Evolutionary conservation across 2,888 invertebrate genomes (phyloP).

Genomic region (Fragum sueziense): DNA sequence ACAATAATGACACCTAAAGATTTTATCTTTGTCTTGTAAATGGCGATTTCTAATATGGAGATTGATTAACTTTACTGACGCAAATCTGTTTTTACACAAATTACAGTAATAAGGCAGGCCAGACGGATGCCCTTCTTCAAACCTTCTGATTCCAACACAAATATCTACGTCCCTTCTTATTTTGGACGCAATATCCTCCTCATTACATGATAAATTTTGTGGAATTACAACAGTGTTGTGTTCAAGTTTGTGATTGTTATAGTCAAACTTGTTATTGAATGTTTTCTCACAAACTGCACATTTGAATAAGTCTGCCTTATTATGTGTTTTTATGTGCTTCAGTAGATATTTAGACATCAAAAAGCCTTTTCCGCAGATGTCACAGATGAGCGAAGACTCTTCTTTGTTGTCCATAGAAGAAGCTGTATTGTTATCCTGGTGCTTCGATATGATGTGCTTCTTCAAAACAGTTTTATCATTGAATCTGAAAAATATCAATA

Average conservation of each 20-base stretch:
- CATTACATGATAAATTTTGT: neutral
- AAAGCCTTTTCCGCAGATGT: slow-evolving; percentile 23
- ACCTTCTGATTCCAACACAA: neutral
- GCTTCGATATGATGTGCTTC: slow-evolving; percentile 12
- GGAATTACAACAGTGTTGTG: neutral
- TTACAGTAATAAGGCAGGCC: slow-evolving; percentile 33
- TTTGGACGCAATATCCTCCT: neutral
- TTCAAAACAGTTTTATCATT: slow-evolving; percentile 29
- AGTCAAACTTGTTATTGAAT: neutral
- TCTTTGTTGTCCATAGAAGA: neutral
- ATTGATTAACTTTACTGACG: slow-evolving; percentile 22
- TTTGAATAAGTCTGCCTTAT: neutral
- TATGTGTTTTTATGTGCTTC: slow-evolving; percentile 13
- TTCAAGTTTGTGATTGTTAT: neutral
- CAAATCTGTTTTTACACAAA: slow-evolving; percentile 36
- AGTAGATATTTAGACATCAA: neutral
- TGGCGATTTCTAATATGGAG: slow-evolving; percentile 41
- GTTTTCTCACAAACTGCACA: slow-evolving; percentile 1
- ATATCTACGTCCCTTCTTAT: neutral
- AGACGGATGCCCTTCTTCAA: slow-evolving; percentile 12
- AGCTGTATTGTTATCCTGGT: neutral
- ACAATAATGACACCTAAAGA: slow-evolving; percentile 45
- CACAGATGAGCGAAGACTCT: neutral
- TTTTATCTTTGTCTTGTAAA: slow-evolving; percentile 42
- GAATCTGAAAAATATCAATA: slow-evolving; percentile 30